These are phyloP conservation scores for Tamias sibiricus DNA, from an alignment of 2,113 vertebrate genomes.

Conservation along the genomic window DNA sequence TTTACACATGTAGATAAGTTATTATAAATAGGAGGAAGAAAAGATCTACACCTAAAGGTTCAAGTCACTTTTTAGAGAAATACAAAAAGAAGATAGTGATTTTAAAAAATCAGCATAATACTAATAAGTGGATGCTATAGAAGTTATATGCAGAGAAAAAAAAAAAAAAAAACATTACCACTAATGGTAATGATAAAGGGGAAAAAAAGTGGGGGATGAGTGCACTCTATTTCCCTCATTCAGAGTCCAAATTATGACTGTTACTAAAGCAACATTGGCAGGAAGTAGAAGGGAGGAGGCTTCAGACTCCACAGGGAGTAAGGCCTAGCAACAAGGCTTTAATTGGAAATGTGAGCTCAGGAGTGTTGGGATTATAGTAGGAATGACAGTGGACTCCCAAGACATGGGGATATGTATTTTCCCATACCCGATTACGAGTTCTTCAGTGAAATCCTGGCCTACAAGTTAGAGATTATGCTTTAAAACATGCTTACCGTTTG, in stretches of 20 bases:
- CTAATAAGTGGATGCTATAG: background rate
- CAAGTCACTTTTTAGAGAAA: background rate
- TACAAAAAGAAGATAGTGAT: background rate
- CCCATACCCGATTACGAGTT: background rate
- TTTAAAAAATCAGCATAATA: background rate
- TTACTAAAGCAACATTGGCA: background rate
- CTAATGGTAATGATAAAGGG: background rate
- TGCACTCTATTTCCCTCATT: background rate
- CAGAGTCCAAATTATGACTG: background rate
- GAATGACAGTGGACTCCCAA: background rate
- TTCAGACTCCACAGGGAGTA: background rate
- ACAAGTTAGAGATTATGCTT: background rate
- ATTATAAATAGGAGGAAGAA: background rate
- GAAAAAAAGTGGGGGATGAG: background rate
- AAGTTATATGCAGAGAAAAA: background rate
- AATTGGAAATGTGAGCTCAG: background rate
- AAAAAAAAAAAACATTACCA: background rate
- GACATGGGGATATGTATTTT: background rate
- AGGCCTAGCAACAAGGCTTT: background rate
- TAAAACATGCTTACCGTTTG: background rate
- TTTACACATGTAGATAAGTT: background rate
- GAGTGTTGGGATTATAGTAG: background rate
- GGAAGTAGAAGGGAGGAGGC: background rate
- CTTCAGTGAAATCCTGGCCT: rapidly evolving
- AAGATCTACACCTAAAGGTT: background rate